Conservation (phyloP, 2,888 invertebrate species). For the Dicycla oo region DNA sequence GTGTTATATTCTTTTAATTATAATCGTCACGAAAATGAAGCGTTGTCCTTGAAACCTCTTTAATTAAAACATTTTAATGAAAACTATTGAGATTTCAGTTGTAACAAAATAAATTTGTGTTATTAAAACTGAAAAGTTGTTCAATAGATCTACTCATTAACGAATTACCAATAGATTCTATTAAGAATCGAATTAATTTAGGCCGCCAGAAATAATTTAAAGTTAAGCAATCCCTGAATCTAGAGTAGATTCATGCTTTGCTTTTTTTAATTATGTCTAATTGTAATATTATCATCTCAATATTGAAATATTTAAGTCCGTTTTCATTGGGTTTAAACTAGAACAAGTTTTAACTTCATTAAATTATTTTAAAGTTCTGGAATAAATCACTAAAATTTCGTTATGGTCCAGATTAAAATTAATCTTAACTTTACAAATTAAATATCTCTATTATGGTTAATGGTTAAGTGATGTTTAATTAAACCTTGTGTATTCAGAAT, state of each 20-base stretch:
- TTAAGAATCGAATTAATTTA: conserved; percentile 1
- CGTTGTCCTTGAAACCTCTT: conserved; percentile 26
- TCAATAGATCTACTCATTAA: background rate
- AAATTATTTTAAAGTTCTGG: conserved; percentile 5
- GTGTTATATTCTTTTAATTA: conserved; percentile 54
- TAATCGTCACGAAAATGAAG: conserved; percentile 45
- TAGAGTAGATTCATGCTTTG: too few species aligned
- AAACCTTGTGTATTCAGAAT: background rate
- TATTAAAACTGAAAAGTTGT: background rate
- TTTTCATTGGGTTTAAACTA: conserved; percentile 16
- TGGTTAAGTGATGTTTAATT: background rate
- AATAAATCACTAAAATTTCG: conserved; percentile 6
- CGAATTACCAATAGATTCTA: background rate
- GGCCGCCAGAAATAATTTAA: background rate
- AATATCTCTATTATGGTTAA: conserved; percentile 1
- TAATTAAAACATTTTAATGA: background rate
- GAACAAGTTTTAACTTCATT: conserved; percentile 22
- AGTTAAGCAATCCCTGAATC: background rate
- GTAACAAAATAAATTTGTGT: background rate
- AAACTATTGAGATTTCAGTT: background rate
- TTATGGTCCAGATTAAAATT: conserved; percentile 7
- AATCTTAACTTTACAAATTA: conserved; percentile 2
- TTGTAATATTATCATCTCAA: background rate
- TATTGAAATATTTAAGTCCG: conserved; percentile 7
- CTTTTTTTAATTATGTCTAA: too few species aligned